Base-by-base conservation (phyloP, 2,888 invertebrate species). In the Drosophila hamatofila region DNA sequence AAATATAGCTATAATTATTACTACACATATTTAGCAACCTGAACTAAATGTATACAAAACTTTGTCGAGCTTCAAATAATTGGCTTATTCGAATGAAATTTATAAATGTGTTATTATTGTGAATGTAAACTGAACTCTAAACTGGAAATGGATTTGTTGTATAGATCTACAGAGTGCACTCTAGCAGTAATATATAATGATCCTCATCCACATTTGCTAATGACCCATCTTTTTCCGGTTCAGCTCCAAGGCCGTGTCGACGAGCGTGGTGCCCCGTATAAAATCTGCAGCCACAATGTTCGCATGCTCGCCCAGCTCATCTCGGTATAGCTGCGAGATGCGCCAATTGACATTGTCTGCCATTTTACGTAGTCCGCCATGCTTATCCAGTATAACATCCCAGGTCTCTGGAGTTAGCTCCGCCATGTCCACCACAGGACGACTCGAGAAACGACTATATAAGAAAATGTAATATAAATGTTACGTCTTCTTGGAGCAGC, bases 261-360 rank as follows among this genome's bases (percentile, higher is more conserved):
- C 93, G 39, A 95, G 91, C 69, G 94, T 94, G 35, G 95, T 95
- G 16, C 94, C 94, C 41, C 95, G 92, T 75, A 95, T 94, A 82
- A 94, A 95, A 91, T 95, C 95, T 0, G 94, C 94, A 2, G 95
- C 95, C 14, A 95, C 95, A 69, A 95, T 94, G 86, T 95, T 95
- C 2, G 94, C 94, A 55, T 92, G 92, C 23, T 90, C 85, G 14
- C 94, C 93, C 93, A 94, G 94, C 56, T 91, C 90, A 51, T 94
- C 94, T 5, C 91, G 87, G 71, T 93, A 93, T 94, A 95, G 95
- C 63, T 93, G 93, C 0, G 95, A 95, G 25, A 96, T 92, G 74
- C 95, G 94, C 78, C 94, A 93, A 91, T 96, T 96, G 2, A 95
- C 94, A 25, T 92, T 90, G 75, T 95, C 94, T 6, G 96, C 95